phyloP scores from a whole-genome alignment of 2,888 invertebrate species.

The Biston stratarius region DNA sequence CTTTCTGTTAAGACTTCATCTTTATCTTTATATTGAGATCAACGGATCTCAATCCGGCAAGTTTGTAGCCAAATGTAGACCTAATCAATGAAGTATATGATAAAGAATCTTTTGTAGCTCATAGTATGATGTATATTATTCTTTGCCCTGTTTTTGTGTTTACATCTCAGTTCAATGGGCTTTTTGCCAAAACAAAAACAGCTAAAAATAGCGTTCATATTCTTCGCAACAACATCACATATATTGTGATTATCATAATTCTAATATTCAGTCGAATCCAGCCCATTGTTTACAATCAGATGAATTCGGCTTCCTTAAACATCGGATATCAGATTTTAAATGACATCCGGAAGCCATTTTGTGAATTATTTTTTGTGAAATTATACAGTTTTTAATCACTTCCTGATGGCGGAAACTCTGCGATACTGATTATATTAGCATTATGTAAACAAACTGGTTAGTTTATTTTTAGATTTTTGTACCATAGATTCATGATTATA shows the following conservation, averaged over 20 bases:
- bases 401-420: slow-evolving; percentile 20
- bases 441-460: slow-evolving; percentile 2
- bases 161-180: slow-evolving; percentile 29
- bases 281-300: slow-evolving; percentile 34
- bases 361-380: slow-evolving; percentile 26
- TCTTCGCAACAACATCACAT: slow-evolving; percentile 23
- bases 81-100: not conserved
- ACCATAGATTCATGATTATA: too few species aligned
- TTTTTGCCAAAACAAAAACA: slow-evolving; percentile 36
- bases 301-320: slow-evolving; percentile 45
- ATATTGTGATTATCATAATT: slow-evolving; percentile 19
- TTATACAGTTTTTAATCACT: slow-evolving; percentile 25
- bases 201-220: slow-evolving; percentile 32
- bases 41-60: too few species aligned
- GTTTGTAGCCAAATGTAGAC: too few species aligned
- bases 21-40: too few species aligned
- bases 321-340: slow-evolving; percentile 35
- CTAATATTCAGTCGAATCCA: slow-evolving; percentile 29
- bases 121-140: not conserved
- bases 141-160: slow-evolving; percentile 24
- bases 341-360: slow-evolving; percentile 36
- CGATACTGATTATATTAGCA: not conserved
- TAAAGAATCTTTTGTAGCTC: not conserved
- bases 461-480: slow-evolving; percentile 11
- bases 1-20: too few species aligned